phyloP scores from a whole-genome alignment of 2,113 vertebrate genomes.

The Phylloscopus trochilus region DNA sequence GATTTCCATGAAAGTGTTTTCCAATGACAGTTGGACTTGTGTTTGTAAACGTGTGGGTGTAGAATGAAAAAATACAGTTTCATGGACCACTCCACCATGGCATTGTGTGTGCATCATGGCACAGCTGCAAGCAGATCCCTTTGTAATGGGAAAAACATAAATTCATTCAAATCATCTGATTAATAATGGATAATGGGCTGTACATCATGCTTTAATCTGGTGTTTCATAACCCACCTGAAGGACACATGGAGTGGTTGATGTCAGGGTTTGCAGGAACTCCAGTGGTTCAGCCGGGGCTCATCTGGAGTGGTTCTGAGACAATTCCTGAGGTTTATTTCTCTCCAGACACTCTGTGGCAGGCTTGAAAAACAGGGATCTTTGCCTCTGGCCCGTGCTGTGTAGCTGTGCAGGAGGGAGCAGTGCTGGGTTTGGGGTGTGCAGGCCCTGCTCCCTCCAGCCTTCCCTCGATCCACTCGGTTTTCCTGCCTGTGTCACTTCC shows the following conservation, averaged over 20 bases:
- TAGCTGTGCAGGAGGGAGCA: accelerated
- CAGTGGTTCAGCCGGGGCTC: neutral
- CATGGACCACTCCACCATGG: accelerated
- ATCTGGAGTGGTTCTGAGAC: accelerated
- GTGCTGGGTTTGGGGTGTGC: neutral
- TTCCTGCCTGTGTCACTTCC: constrained; percentile 81
- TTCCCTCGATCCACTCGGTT: constrained; percentile 67
- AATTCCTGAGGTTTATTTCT: accelerated
- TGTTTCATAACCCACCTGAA: accelerated
- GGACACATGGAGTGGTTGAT: accelerated
- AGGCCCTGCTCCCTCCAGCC: constrained; percentile 55
- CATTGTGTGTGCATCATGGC: accelerated
- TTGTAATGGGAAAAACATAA: accelerated
- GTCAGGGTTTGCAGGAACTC: accelerated
- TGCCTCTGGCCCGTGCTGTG: accelerated
- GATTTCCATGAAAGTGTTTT: neutral
- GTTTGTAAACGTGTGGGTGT: neutral
- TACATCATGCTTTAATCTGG: accelerated
- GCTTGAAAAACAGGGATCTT: accelerated
- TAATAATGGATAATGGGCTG: accelerated
- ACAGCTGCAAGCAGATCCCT: neutral
- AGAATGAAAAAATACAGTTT: neutral
- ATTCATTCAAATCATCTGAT: neutral
- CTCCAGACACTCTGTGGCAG: neutral
- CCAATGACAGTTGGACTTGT: accelerated